Evolutionary conservation across 2,113 vertebrate genomes (phyloP), one percentile per base, ranked within the genome.

Genomic region (Tor tambroides): DNA sequence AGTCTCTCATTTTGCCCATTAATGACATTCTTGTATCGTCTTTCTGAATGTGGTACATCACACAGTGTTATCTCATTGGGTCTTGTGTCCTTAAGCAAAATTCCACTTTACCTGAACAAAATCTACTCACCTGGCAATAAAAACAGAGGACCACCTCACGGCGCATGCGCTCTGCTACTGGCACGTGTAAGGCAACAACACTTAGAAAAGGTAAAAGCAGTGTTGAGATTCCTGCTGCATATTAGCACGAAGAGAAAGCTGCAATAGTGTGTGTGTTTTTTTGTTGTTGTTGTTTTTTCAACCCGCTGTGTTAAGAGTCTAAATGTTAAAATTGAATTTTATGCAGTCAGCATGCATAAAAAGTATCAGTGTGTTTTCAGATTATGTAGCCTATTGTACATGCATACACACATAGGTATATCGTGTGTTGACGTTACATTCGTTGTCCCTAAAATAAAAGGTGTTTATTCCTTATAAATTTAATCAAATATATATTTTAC

Each of bases 61-160:
- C 94, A 93, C 94, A 93, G 90, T 93, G 92, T 92, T 95, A 94
- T 94, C 94, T 93, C 93, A 95, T 94, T 92, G 91, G 94, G 92
- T 92, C 93, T 94, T 91, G 90, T 94, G 94, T 94, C 92, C 93
- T 94, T 94, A 93, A 95, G 94, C 93, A 95, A 96, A 96, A 94
- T 95, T 95, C 93, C 93, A 92, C 93, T 95, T 96, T 94, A 97
- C 97, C 96, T 97, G 96, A 92, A 94, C 93, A 89, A 93, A 93
- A 95, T 96, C 94, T 94, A 92, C 95, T 97, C 96, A 98, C 97
- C 98, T 99, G 97, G 96, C 92, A 95, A 95, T 96, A 96, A 96
- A 96, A 96, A 92, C 93, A 93, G 94, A 94, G 95, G 93, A 94
- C 95, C 92, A 96, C 96, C 96, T 96, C 94, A 93, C 90, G 90